Evolutionary conservation across 2,888 invertebrate species (phyloP).

Genomic region (Volucella bombylans): DNA sequence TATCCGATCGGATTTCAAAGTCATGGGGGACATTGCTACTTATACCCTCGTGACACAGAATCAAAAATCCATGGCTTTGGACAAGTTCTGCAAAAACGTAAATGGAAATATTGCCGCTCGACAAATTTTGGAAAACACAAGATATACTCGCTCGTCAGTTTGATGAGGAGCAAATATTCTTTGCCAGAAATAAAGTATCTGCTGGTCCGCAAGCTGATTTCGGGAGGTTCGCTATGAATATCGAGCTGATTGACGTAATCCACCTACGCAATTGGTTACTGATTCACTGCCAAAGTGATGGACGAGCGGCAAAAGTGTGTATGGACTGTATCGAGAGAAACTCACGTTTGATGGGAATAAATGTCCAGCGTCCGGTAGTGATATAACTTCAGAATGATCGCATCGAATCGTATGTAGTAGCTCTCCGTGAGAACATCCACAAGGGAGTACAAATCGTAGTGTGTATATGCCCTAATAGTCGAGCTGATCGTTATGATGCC

Average conservation of each 20-base stretch:
- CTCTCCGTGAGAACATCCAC: constrained; percentile 84
- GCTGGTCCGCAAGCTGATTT: constrained; percentile 87
- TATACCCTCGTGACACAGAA: constrained; percentile 92
- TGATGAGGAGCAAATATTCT: constrained; percentile 86
- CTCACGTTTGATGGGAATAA: constrained; percentile 88
- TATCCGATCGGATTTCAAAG: constrained; percentile 89
- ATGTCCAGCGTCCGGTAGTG: constrained; percentile 85
- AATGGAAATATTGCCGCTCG: constrained; percentile 85
- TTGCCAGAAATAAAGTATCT: constrained; percentile 84
- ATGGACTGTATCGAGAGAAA: constrained; percentile 84
- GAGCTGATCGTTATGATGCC: constrained; percentile 93
- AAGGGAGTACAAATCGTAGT: constrained; percentile 88
- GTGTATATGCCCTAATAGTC: constrained; percentile 89
- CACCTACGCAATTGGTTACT: constrained; percentile 89
- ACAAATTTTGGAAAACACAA: constrained; percentile 86
- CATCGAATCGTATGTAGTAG: constrained; percentile 86
- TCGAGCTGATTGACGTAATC: constrained; percentile 87
- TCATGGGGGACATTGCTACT: constrained; percentile 92
- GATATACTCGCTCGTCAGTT: constrained; percentile 86
- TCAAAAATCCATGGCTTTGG: constrained; percentile 87
- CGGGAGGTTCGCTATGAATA: constrained; percentile 85
- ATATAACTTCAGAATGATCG: constrained; percentile 87
- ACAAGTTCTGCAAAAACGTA: constrained; percentile 86
- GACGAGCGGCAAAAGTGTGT: constrained; percentile 84
- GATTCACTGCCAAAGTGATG: constrained; percentile 86